Base-by-base conservation (phyloP, 1,140 invertebrate genomes). In the Physella acuta region DNA sequence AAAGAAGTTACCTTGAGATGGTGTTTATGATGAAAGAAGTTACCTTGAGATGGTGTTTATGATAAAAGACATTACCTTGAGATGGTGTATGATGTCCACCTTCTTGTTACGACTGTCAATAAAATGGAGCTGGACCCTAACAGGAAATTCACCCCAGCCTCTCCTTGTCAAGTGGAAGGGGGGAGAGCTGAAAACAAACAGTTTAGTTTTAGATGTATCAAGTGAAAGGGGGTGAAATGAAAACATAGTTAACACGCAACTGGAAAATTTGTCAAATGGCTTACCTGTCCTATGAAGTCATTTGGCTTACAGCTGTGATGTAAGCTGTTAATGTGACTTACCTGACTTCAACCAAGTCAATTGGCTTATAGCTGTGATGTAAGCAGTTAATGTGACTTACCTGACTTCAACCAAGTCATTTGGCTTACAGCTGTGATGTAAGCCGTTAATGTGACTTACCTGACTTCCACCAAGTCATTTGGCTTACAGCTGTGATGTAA, bases 61-160 rank as follows among this genome's bases (percentile, higher is more conserved):
- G n/a, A n/a, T n/a, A n/a, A n/a, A n/a, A n/a, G n/a, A n/a, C n/a
- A 64, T 59, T 72, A 85, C 85, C 79, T 92, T 92, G 53, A 96
- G 85, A 72, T 91, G 88, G 85, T 96, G 93, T 70, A 92, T 89
- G 5, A 95, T 84, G 76, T 92, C 89, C 3, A 93, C 88, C 0
- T 92, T 91, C 78, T 93, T 92, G 79, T 95, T 93, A 16, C 90
- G 79, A 3, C 85, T 75, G 77, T 91, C 89, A 55, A 89, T 87
- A 78, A 95, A 95, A 83, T 91, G 91, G 11, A 95, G 83, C 79
- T 93, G 91, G 11, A 94, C 88, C 71, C 91, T 86, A 24, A 94
- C 85, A 0, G 92, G 92, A 87, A 96, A 96, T 86, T 95, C 93
- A 20, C 94, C 94, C 94, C 94, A 96, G 26, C 94, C 94, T 60